Conservation (phyloP, 2,888 invertebrate species). For the Ophion slaviceki region DNA sequence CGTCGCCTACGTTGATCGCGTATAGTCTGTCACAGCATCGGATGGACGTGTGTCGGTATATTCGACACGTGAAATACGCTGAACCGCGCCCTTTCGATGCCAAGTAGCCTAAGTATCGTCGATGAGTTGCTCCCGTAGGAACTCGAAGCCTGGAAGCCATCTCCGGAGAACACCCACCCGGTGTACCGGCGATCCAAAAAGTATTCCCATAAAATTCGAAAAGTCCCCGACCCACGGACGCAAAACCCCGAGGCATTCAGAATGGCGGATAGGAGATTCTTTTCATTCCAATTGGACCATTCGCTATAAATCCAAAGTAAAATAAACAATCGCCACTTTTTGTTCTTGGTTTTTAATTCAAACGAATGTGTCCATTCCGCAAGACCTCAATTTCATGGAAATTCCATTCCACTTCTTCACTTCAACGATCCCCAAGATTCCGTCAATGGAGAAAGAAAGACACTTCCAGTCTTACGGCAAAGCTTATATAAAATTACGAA, state of each 20-base stretch:
- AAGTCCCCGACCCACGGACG: not conserved
- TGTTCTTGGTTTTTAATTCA: too few species aligned
- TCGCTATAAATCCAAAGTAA: too few species aligned
- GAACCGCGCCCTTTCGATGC: slow-evolving; percentile 9
- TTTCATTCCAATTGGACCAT: not conserved
- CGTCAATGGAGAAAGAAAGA: too few species aligned
- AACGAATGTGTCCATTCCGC: too few species aligned
- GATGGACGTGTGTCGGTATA: not conserved
- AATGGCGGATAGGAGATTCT: not conserved
- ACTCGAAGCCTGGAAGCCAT: slow-evolving; percentile 20
- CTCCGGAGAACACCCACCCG: slow-evolving; percentile 52
- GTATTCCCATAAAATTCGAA: not conserved
- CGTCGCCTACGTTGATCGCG: not conserved
- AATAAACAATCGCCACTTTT: too few species aligned
- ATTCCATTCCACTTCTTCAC: too few species aligned
- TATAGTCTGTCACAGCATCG: not conserved
- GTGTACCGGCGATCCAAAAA: slow-evolving; percentile 12
- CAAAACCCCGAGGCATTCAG: too few species aligned
- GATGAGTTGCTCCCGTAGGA: slow-evolving; percentile 19
- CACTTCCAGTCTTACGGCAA: too few species aligned
- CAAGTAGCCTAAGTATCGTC: slow-evolving; percentile 21
- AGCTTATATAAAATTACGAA: too few species aligned
- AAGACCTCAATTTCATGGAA: too few species aligned
- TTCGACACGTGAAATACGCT: not conserved
- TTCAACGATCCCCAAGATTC: too few species aligned